phyloP scores from a whole-genome alignment of 1,140 invertebrate species.

The Zaprionus inermis region DNA sequence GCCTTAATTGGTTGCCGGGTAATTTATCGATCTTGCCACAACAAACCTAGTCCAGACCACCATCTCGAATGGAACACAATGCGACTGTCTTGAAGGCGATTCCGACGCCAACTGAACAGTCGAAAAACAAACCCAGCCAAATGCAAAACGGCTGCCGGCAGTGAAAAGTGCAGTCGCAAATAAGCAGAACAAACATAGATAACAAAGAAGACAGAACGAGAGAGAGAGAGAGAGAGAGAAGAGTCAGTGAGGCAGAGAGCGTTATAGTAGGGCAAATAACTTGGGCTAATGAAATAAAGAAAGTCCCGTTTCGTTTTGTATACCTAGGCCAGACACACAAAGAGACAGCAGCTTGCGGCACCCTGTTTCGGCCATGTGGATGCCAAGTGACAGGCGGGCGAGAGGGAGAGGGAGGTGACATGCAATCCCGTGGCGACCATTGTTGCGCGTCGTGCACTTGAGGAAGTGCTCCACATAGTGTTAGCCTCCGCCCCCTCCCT shows the following conservation, averaged over 20 bases:
- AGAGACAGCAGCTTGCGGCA: slow-evolving; percentile 1
- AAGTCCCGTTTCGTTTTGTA: slow-evolving; percentile 17
- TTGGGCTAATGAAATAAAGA: slow-evolving; percentile 38
- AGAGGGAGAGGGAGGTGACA: slow-evolving; percentile 32
- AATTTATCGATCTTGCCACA: slow-evolving; percentile 32
- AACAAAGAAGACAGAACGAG: slow-evolving; percentile 2
- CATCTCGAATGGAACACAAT: slow-evolving; percentile 13
- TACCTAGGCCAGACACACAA: not conserved
- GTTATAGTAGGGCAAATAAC: slow-evolving; percentile 33
- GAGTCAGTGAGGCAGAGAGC: not conserved
- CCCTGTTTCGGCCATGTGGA: slow-evolving; percentile 48
- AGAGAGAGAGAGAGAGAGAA: slow-evolving; percentile 7
- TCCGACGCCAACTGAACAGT: slow-evolving; percentile 35
- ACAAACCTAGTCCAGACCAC: not conserved
- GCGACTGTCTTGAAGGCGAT: slow-evolving; percentile 40
- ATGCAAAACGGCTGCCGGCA: slow-evolving; percentile 32
- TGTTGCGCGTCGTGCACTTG: slow-evolving; percentile 73
- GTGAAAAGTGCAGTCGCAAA: slow-evolving; percentile 24
- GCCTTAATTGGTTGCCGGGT: slow-evolving; percentile 16
- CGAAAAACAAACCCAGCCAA: slow-evolving; percentile 11
- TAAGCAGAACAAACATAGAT: slow-evolving; percentile 13
- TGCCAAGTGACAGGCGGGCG: slow-evolving; percentile 51
- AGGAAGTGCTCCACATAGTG: slow-evolving; percentile 72
- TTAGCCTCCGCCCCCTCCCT: not conserved
- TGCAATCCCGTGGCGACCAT: slow-evolving; percentile 64